These are phyloP conservation scores for Xanthostigma xanthostigma DNA, from an alignment of 2,888 invertebrate species.

Conservation along the genomic window DNA sequence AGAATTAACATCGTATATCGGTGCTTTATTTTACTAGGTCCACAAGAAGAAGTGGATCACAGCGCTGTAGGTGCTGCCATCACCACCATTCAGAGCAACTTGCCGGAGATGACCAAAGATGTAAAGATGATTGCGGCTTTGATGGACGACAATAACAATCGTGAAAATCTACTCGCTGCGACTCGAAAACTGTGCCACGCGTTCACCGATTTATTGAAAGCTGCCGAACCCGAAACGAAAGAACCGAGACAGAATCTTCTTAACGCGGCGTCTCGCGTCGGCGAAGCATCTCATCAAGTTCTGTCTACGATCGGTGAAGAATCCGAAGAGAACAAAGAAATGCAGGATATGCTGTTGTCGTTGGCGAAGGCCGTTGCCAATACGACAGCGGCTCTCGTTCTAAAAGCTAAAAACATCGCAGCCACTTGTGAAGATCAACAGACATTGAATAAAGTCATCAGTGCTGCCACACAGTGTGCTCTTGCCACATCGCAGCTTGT, in stretches of 20 bases:
- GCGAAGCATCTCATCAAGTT: constrained; percentile 90
- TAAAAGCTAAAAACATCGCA: constrained; percentile 93
- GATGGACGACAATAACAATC: constrained; percentile 72
- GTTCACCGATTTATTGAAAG: constrained; percentile 85
- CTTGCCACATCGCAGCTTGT: constrained; percentile 94
- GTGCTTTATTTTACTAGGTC: constrained; percentile 29
- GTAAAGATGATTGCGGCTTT: constrained; percentile 92
- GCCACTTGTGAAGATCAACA: constrained; percentile 71
- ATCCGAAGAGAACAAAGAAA: constrained; percentile 66
- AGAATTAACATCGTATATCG: too few relatives aligned
- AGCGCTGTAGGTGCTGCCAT: constrained; percentile 94
- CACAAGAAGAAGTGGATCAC: constrained; percentile 83
- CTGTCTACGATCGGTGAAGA: constrained; percentile 87
- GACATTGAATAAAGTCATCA: constrained; percentile 78
- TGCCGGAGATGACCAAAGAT: constrained; percentile 89
- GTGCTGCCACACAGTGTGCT: constrained; percentile 93
- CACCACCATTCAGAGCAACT: constrained; percentile 88
- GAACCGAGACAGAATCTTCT: constrained; percentile 85
- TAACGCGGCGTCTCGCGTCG: constrained; percentile 90
- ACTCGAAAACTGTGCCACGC: constrained; percentile 84
- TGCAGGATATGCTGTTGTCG: constrained; percentile 78
- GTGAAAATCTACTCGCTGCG: constrained; percentile 79
- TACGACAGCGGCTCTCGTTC: constrained; percentile 88
- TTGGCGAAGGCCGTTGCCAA: constrained; percentile 96
- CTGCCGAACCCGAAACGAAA: constrained; percentile 88